A percentile compares a stretch with the other conserved stretches of the same genome.
Evolutionary conservation across 2,797 vertebrate genomes (phyloP).

Genomic region (Acrocephalus scirpaceus): DNA sequence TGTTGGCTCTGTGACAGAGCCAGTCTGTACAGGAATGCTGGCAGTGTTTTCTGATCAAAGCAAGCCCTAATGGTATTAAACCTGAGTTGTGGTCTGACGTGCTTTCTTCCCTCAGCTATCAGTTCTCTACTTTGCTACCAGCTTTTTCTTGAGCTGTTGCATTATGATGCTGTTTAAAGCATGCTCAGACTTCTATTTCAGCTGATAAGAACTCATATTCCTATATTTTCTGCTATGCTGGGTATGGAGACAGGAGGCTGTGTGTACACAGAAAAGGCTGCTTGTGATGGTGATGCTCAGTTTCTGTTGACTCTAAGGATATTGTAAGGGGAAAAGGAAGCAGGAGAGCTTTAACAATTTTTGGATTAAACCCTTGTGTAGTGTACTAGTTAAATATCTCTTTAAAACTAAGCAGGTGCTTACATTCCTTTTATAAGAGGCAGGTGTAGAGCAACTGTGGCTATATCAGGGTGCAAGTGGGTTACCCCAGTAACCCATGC

Average conservation of each 20-base stretch:
- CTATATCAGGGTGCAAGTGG: background rate
- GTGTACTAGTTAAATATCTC: background rate
- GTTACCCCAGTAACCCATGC: background rate
- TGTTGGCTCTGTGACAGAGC: background rate
- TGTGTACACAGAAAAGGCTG: background rate
- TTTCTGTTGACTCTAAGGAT: background rate
- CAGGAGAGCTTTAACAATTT: background rate
- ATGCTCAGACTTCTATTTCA: background rate
- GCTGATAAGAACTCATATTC: background rate
- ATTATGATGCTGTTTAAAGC: background rate
- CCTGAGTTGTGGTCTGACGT: background rate
- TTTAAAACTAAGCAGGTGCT: background rate
- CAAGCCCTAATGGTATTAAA: background rate
- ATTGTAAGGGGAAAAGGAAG: background rate
- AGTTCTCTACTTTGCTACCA: background rate
- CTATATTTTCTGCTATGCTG: background rate
- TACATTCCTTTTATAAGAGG: background rate
- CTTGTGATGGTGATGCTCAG: background rate
- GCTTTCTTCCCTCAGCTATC: background rate
- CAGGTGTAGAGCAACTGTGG: background rate
- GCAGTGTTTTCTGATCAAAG: conserved; percentile 15
- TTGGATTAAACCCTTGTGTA: background rate
- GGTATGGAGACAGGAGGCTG: background rate
- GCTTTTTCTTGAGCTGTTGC: background rate
- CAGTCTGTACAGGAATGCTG: background rate